Evolutionary conservation across 1,140 invertebrate species (phyloP).

Genomic region (Papilio polytes): DNA sequence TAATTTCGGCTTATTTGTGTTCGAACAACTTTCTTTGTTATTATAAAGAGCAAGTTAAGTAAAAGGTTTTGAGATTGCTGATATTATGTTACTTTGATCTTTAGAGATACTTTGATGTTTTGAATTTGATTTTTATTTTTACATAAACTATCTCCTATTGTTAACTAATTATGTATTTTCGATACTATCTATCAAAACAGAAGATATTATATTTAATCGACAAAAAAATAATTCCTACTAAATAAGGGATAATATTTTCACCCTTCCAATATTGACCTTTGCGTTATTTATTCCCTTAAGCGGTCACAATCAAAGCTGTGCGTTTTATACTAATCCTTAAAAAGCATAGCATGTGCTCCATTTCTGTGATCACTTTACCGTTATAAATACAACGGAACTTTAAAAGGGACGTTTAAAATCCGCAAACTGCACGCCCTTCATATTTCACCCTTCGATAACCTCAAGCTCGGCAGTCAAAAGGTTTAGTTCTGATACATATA

Average conservation of each 20-base stretch:
- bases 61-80: background rate
- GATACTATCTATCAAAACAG: no score
- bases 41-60: conserved; percentile 7
- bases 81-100: background rate
- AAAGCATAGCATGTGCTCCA: conserved; percentile 61
- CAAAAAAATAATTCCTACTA: background rate
- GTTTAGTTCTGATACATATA: conserved; percentile 70
- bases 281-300: conserved; percentile 45
- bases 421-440: conserved; percentile 60
- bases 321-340: conserved; percentile 53
- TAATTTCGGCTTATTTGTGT: conserved; percentile 25
- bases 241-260: background rate
- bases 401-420: conserved; percentile 64
- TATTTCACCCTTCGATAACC: conserved; percentile 72
- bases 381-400: conserved; percentile 50
- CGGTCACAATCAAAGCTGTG: conserved; percentile 45
- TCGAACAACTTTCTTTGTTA: conserved; percentile 14
- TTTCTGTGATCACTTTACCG: conserved; percentile 60
- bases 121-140: background rate
- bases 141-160: background rate
- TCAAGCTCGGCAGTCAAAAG: conserved; percentile 62
- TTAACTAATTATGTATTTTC: no score
- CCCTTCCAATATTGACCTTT: background rate
- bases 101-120: background rate
- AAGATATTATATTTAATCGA: no score